Evolutionary conservation across 2,797 vertebrate species (phyloP).

Genomic region (Spea hammondii): DNA sequence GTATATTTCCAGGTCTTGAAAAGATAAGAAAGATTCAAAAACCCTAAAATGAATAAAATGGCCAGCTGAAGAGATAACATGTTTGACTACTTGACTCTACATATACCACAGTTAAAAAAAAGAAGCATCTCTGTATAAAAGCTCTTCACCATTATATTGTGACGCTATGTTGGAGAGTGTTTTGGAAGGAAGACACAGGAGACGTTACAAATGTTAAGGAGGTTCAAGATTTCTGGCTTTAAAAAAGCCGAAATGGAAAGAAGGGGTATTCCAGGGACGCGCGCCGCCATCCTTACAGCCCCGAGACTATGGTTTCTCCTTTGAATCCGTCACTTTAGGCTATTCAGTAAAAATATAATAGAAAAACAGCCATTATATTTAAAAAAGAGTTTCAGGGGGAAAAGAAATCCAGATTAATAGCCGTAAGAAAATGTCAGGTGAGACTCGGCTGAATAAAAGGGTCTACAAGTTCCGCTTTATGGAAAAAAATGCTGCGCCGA

Average conservation of each 20-base stretch:
- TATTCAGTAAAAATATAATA: neutral
- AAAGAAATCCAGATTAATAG: neutral
- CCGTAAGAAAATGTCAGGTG: neutral
- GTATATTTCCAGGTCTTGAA: too few species aligned
- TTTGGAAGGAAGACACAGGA: too few species aligned
- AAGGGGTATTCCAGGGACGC: neutral
- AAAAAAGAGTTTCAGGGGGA: neutral
- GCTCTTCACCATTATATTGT: too few species aligned
- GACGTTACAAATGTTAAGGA: neutral
- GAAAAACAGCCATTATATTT: neutral
- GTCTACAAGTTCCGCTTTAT: too few species aligned
- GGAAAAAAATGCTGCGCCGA: neutral
- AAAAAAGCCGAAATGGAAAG: neutral
- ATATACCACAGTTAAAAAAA: too few species aligned
- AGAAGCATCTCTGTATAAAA: too few species aligned
- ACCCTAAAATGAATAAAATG: too few species aligned
- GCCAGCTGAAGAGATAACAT: too few species aligned
- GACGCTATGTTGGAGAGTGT: too few species aligned
- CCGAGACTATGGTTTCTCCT: neutral
- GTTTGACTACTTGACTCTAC: too few species aligned
- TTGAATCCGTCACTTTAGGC: neutral
- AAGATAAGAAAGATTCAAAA: too few species aligned
- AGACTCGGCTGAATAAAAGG: neutral
- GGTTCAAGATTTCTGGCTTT: neutral
- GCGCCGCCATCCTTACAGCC: neutral